Conservation (phyloP, 2,888 invertebrate species). For the Cyaniris semiargus region DNA sequence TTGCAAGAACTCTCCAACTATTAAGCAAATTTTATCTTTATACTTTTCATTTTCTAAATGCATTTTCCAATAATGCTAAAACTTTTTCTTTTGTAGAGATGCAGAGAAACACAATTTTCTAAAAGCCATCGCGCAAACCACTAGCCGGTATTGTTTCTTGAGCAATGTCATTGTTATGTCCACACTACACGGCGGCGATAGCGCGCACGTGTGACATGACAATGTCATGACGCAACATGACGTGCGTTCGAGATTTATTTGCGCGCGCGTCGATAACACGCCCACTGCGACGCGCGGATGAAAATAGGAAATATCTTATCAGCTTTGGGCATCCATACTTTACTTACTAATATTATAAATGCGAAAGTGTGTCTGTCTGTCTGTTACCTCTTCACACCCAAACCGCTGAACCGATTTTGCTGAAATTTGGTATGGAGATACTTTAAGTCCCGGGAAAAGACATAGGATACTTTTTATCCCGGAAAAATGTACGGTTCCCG, state of each 20-base stretch:
- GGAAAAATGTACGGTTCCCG: too few relatives aligned
- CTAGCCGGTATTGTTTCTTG: background rate
- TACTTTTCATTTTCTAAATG: background rate
- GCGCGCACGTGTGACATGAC: conserved; percentile 39
- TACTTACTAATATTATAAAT: too few relatives aligned
- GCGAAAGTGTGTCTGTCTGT: too few relatives aligned
- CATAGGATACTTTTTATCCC: too few relatives aligned
- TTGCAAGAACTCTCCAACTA: background rate
- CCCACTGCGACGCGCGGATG: background rate
- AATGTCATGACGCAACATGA: conserved; percentile 35
- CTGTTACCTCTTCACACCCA: too few relatives aligned
- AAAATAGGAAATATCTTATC: conserved; percentile 1
- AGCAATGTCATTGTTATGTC: conserved; percentile 26
- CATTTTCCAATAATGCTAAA: background rate
- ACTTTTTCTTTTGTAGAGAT: background rate
- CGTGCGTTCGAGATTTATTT: conserved; percentile 35
- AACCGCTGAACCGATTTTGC: too few relatives aligned
- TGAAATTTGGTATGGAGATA: too few relatives aligned
- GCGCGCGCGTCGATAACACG: conserved; percentile 33
- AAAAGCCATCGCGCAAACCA: background rate
- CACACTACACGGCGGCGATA: conserved; percentile 36
- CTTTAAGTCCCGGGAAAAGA: too few relatives aligned
- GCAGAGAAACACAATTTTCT: background rate
- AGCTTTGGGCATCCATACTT: too few relatives aligned
- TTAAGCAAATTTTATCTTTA: background rate